Conservation (phyloP, 2,888 invertebrate species). For the Adela reaumurella region DNA sequence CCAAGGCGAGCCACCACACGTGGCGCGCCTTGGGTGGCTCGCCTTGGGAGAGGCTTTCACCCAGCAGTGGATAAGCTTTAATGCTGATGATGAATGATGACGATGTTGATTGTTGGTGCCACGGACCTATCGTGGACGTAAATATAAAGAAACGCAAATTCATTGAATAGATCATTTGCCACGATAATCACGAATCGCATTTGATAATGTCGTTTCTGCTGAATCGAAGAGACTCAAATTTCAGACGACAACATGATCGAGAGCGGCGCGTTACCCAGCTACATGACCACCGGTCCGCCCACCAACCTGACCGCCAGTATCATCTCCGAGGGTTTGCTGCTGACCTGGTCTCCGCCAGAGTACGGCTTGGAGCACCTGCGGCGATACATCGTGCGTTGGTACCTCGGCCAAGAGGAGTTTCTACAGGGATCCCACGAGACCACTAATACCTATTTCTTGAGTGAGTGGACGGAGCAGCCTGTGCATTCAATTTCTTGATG, state of each 20-base stretch:
- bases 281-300: slow-evolving; percentile 56
- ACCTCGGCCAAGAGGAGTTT: slow-evolving; percentile 57
- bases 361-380: slow-evolving; percentile 54
- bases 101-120: too few relatives aligned
- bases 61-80: too few relatives aligned
- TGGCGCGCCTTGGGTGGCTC: too few relatives aligned
- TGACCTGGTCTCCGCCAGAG: slow-evolving; percentile 69
- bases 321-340: slow-evolving; percentile 70
- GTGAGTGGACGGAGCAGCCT: slow-evolving; percentile 24
- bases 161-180: neutral
- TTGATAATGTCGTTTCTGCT: neutral
- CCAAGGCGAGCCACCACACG: too few relatives aligned
- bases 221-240: neutral
- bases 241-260: slow-evolving; percentile 8
- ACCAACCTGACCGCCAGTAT: slow-evolving; percentile 67
- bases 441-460: slow-evolving; percentile 62
- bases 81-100: too few relatives aligned
- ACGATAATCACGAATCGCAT: neutral
- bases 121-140: too few relatives aligned
- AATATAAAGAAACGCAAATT: neutral
- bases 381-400: slow-evolving; percentile 69
- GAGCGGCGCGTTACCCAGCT: slow-evolving; percentile 11
- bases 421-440: slow-evolving; percentile 68
- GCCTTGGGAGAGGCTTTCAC: too few relatives aligned
- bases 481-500: too few relatives aligned